Evolutionary conservation across 2,797 vertebrate genomes (phyloP).

Genomic region (Pterois miles): DNA sequence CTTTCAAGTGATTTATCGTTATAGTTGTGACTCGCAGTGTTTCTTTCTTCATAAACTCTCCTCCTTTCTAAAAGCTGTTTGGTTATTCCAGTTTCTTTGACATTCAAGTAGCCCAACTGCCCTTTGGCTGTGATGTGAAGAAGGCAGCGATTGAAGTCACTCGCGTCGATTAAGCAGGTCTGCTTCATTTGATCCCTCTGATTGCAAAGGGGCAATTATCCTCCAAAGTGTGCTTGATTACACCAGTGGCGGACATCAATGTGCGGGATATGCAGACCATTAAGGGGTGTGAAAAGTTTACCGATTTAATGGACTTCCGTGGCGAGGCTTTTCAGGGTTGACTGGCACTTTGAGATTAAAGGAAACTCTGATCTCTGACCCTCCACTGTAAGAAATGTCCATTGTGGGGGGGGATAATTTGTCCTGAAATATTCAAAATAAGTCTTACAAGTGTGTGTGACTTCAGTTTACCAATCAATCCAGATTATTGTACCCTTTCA

Average conservation of each 20-base stretch:
- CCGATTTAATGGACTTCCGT: constrained; percentile 83
- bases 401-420: too few species aligned
- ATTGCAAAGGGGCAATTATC: constrained; percentile 78
- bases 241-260: constrained; percentile 80
- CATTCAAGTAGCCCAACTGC: constrained; percentile 66
- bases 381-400: constrained; percentile 12
- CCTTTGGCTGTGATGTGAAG: constrained; percentile 61
- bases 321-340: constrained; percentile 77
- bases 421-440: not conserved
- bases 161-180: constrained; percentile 77
- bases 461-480: too few species aligned
- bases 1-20: not conserved
- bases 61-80: constrained; percentile 15
- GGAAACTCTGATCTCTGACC: constrained; percentile 70
- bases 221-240: constrained; percentile 81
- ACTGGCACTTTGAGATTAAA: constrained; percentile 84
- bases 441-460: not conserved
- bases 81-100: constrained; percentile 64
- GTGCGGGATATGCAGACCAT: constrained; percentile 79
- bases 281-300: constrained; percentile 83
- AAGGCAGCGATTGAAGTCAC: constrained; percentile 74
- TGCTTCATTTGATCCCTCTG: constrained; percentile 80
- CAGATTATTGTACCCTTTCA: not conserved
- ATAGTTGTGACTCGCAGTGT: not conserved
- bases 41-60: constrained; percentile 6